phyloP scores from a whole-genome alignment of 2,797 vertebrate species.

The Siniperca undulata region DNA sequence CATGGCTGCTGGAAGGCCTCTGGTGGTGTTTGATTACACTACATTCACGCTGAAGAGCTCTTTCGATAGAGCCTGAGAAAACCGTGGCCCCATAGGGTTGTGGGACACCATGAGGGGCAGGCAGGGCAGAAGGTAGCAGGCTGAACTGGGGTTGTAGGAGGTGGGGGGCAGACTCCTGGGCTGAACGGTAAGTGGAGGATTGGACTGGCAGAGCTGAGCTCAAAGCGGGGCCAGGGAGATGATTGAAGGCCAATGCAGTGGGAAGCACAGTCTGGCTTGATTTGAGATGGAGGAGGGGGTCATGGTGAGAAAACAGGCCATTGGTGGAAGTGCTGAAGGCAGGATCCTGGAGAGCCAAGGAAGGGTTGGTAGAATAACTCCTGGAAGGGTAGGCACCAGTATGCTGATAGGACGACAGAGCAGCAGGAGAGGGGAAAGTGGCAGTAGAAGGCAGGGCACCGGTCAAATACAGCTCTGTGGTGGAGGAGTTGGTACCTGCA shows the following conservation, averaged over 20 bases:
- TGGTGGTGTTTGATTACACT: conserved; percentile 99
- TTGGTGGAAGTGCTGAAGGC: conserved; percentile 94
- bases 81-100: conserved; percentile 92
- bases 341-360: conserved; percentile 93
- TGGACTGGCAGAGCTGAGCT: conserved; percentile 93
- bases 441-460: conserved; percentile 95
- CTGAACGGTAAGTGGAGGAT: conserved; percentile 98
- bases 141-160: conserved; percentile 97
- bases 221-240: conserved; percentile 89
- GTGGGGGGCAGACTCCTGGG: conserved; percentile 99
- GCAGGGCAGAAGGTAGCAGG: conserved; percentile 91
- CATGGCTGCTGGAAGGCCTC: conserved; percentile 97
- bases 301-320: conserved; percentile 92
- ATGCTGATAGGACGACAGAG: conserved; percentile 94
- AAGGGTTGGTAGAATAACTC: conserved; percentile 91
- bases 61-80: conserved; percentile 96
- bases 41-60: conserved; percentile 99
- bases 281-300: conserved; percentile 95
- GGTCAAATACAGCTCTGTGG: conserved; percentile 95
- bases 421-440: conserved; percentile 92
- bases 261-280: conserved; percentile 92
- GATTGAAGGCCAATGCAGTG: conserved; percentile 92
- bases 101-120: conserved; percentile 88
- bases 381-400: conserved; percentile 92
- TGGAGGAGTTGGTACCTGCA: conserved; percentile 94